These are phyloP conservation scores for Rugalucina vietnamica DNA, from an alignment of 2,888 invertebrate genomes.

Conservation along the genomic window DNA sequence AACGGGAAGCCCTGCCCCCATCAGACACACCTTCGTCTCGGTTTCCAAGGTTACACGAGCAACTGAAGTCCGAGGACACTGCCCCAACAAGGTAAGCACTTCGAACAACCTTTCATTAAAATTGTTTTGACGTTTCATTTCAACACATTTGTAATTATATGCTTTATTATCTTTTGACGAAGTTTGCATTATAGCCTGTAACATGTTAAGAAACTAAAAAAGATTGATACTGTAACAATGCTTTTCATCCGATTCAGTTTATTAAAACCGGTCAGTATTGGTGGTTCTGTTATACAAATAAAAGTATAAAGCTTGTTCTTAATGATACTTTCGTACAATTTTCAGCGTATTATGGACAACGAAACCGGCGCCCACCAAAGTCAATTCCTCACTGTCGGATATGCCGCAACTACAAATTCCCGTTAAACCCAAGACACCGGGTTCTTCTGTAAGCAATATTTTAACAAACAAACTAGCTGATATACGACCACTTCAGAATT, in stretches of 20 bases:
- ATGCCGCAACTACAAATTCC: constrained; percentile 23
- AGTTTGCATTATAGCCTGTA: too few species aligned
- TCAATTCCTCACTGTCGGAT: constrained; percentile 2
- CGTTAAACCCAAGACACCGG: constrained; percentile 7
- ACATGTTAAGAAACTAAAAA: too few species aligned
- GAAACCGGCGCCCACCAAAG: constrained; percentile 38
- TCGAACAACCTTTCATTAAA: too few species aligned
- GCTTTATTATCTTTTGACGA: too few species aligned
- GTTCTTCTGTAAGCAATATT: neutral
- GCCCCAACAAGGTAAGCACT: neutral
- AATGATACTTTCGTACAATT: too few species aligned
- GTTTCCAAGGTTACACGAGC: neutral
- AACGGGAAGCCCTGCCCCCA: neutral
- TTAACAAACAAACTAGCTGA: neutral
- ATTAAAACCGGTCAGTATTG: too few species aligned
- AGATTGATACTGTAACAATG: too few species aligned
- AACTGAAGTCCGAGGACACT: neutral
- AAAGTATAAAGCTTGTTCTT: too few species aligned
- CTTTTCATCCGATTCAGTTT: too few species aligned
- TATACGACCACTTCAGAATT: neutral
- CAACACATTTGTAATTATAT: too few species aligned
- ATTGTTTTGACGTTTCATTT: too few species aligned
- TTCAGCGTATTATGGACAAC: constrained; percentile 44
- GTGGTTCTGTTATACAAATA: too few species aligned
- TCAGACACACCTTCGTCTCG: neutral